These are phyloP conservation scores for Galaxias olidus DNA, from an alignment of 2,797 vertebrate species.

Conservation along the genomic window DNA sequence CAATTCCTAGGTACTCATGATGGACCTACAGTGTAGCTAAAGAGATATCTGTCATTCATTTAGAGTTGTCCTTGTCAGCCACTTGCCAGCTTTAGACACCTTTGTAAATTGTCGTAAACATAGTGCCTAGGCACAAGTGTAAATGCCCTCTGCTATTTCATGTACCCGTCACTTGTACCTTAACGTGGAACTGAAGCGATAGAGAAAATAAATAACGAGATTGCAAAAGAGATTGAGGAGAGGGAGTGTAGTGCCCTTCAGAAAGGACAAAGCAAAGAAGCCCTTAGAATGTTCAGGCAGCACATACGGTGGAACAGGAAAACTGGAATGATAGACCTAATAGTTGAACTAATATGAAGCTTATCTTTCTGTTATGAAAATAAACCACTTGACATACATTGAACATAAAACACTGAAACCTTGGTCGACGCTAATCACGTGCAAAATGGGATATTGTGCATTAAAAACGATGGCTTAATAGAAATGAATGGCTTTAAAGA, in stretches of 20 bases:
- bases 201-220: constrained; percentile 43
- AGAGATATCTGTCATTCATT: constrained; percentile 16
- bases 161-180: constrained; percentile 44
- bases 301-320: background rate
- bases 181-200: constrained; percentile 51
- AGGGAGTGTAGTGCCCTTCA: constrained; percentile 41
- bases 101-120: constrained; percentile 41
- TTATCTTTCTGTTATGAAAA: background rate
- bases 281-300: background rate
- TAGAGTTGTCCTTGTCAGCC: constrained; percentile 36
- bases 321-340: background rate
- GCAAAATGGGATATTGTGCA: no score
- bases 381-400: background rate
- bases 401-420: no score
- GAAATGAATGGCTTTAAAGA: no score
- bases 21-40: background rate
- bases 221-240: constrained; percentile 46
- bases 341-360: background rate
- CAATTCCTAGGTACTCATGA: no score
- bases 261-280: constrained; percentile 37
- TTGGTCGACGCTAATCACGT: no score
- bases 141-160: constrained; percentile 35
- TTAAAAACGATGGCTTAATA: no score
- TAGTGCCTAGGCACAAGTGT: constrained; percentile 26
- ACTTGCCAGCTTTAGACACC: constrained; percentile 36